phyloP scores from a whole-genome alignment of 2,797 vertebrate genomes.

The Pseudochaenichthys georgianus region DNA sequence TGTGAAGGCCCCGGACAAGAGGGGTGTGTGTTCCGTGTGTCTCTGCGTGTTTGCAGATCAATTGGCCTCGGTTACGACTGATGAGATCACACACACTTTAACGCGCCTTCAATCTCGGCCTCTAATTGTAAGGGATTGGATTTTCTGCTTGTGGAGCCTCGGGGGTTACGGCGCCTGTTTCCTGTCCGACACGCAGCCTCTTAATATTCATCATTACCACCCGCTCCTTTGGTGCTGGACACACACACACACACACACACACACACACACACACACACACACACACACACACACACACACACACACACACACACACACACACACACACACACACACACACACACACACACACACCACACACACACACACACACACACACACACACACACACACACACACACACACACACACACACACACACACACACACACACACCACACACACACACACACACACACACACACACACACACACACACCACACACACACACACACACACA shows the following conservation, averaged over 20 bases:
- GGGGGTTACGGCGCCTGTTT: conserved; percentile 44
- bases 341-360: too few relatives aligned
- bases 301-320: conserved; percentile 6
- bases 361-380: too few relatives aligned
- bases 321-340: too few relatives aligned
- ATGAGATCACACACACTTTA: conserved; percentile 46
- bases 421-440: too few relatives aligned
- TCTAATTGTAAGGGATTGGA: conserved; percentile 61
- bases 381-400: too few relatives aligned
- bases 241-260: background rate
- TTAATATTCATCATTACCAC: conserved; percentile 71
- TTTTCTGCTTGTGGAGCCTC: conserved; percentile 37
- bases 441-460: too few relatives aligned
- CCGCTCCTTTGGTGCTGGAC: conserved; percentile 39
- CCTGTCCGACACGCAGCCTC: conserved; percentile 62
- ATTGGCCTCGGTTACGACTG: conserved; percentile 62
- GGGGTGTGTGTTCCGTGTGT: conserved; percentile 26
- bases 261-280: conserved; percentile 4
- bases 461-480: too few relatives aligned
- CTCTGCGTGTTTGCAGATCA: conserved; percentile 68
- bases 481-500: conserved; percentile 7
- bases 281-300: background rate
- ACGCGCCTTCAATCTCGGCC: conserved; percentile 51
- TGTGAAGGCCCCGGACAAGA: conserved; percentile 48
- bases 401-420: too few relatives aligned